Evolutionary conservation across 2,113 vertebrate species (phyloP).

Genomic region (Narcine bancroftii): DNA sequence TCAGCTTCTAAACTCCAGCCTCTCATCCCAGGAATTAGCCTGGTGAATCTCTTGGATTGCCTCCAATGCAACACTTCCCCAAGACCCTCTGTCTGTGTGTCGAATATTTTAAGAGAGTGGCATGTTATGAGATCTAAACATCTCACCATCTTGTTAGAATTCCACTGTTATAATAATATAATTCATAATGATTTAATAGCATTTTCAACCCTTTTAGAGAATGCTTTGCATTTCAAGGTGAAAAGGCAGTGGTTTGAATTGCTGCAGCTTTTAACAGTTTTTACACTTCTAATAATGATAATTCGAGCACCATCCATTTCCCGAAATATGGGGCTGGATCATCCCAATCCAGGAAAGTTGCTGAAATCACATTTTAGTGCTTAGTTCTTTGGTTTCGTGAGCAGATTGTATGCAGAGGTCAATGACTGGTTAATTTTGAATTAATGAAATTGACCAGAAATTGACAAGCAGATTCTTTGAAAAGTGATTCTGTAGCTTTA

Average conservation of each 20-base stretch:
- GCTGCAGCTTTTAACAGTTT: not conserved
- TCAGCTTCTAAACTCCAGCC: too few relatives aligned
- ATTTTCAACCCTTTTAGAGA: not conserved
- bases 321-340: not conserved
- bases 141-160: not conserved
- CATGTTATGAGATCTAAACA: not conserved
- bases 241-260: not conserved
- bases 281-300: not conserved
- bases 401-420: slow-evolving; percentile 1
- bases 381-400: not conserved
- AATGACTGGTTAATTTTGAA: slow-evolving; percentile 37
- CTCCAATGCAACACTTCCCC: too few relatives aligned
- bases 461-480: slow-evolving; percentile 37
- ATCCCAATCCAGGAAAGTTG: not conserved
- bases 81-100: not conserved
- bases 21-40: too few relatives aligned
- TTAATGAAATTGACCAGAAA: slow-evolving; percentile 38
- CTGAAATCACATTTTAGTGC: not conserved
- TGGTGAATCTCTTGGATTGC: too few relatives aligned
- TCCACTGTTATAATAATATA: not conserved
- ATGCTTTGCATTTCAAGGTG: not conserved
- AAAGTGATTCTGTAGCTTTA: slow-evolving; percentile 35
- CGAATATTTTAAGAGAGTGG: not conserved
- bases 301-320: not conserved
- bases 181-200: not conserved